phyloP scores from a whole-genome alignment of 2,113 vertebrate species.

The Otis tarda region DNA sequence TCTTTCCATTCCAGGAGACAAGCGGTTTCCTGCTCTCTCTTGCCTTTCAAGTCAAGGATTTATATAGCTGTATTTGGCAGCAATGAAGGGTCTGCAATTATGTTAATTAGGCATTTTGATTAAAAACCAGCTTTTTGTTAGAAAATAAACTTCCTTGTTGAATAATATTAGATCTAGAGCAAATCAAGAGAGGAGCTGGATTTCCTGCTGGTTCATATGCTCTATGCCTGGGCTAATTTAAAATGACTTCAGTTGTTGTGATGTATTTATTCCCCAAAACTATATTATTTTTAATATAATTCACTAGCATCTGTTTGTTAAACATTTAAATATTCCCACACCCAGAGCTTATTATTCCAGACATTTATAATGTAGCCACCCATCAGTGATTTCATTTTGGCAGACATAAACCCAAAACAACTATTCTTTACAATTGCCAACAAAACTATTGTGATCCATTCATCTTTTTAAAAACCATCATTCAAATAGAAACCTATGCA shows the following conservation, averaged over 20 bases:
- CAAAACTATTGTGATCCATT: slow-evolving; percentile 9
- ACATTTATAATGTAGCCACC: slow-evolving; percentile 7
- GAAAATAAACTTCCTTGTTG: slow-evolving; percentile 40
- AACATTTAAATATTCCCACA: slow-evolving; percentile 44
- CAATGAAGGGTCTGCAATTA: background rate
- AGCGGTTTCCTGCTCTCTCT: background rate
- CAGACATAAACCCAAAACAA: background rate
- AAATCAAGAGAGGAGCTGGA: background rate
- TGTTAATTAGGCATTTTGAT: slow-evolving; percentile 36
- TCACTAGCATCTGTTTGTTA: slow-evolving; percentile 52
- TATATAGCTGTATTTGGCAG: background rate
- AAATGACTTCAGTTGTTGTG: background rate
- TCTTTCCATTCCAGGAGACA: background rate
- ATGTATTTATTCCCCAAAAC: slow-evolving; percentile 8
- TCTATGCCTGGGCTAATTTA: background rate
- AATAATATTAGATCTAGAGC: background rate
- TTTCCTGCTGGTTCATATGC: slow-evolving; percentile 17
- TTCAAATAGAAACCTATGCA: background rate
- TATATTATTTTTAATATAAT: slow-evolving; percentile 19
- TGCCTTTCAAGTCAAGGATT: background rate
- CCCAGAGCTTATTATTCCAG: slow-evolving; percentile 24
- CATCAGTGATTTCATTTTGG: slow-evolving; percentile 22
- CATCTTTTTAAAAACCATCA: background rate
- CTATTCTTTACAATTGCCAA: background rate
- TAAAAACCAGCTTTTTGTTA: slow-evolving; percentile 22